Base-by-base conservation (phyloP, 2,113 vertebrate genomes). In the Trochalopteron elliotii region DNA sequence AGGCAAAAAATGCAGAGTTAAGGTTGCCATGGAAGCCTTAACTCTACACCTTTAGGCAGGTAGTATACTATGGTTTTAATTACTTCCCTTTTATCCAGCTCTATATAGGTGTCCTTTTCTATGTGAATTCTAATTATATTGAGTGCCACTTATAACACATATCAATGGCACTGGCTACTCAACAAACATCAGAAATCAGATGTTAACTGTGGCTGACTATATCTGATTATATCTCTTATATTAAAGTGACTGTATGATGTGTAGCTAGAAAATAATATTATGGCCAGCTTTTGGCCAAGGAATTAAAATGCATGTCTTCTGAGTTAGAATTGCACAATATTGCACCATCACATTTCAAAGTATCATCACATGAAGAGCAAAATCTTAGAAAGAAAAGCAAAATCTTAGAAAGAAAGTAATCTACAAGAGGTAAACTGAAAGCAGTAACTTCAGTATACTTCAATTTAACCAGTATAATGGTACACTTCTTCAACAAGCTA, bases 21-120 rank as follows among this genome's bases (percentile, higher is more conserved):
- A 78, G 49, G 85, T 93, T 97, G 63, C 77, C 67, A 76, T 95
- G 91, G 90, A 90, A 96, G 93, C 64, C 49, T 75, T 91, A 96
- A 92, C 42, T 82, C 42, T 68, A 90, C n/a, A 75, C 56, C 23
- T 94, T 87, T 92, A 59, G 49, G 37, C 83, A 89, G 63, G 70
- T 72, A 76, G 30, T n/a, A 39, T 57, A 30, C 47, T 91, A 55
- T 61, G 23, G 6, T 67, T 95, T 96, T 96, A 94, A 95, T 89
- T 92, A 85, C 35, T 71, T 84, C 33, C 22, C 27, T 55, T 91
- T 85, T 83, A 45, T 87, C 75, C 56, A 87, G 24, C 39, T 79
- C 44, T 25, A 5, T 42, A 64, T 42, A 77, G 31, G 9, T 84
- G 37, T 67, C 11, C 11, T 65, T 23, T 71, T 47, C 69, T 9